These are phyloP conservation scores for Microctonus hyperodae DNA, from an alignment of 2,888 invertebrate species.

Conservation along the genomic window DNA sequence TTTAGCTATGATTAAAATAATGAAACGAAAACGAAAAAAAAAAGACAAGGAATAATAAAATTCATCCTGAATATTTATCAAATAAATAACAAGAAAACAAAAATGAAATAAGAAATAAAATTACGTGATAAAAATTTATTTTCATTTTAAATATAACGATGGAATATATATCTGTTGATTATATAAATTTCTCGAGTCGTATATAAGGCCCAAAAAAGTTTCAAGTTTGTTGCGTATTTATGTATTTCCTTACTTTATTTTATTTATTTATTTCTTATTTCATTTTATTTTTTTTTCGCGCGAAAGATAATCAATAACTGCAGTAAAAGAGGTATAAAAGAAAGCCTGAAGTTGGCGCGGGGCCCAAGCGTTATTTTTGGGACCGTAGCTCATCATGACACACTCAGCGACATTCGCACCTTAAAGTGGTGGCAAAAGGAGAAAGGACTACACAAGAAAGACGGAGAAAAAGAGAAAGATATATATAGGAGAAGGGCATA, in stretches of 20 bases:
- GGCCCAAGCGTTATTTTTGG: not conserved
- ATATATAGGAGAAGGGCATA: not conserved
- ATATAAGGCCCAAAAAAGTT: not conserved
- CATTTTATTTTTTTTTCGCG: not conserved
- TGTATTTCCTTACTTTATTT: not conserved
- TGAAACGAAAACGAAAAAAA: not conserved
- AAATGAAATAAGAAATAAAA: not conserved
- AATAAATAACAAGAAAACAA: no score
- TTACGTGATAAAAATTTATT: not conserved
- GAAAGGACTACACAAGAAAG: not conserved
- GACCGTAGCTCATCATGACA: constrained; percentile 9
- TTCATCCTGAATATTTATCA: not conserved
- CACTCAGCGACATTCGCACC: constrained; percentile 5
- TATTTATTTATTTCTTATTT: not conserved
- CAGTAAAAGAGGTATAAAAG: not conserved
- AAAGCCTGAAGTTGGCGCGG: not conserved
- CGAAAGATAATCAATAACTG: constrained; percentile 10
- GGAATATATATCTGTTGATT: no score
- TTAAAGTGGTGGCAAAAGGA: not conserved
- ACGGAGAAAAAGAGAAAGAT: not conserved
- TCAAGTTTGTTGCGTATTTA: not conserved
- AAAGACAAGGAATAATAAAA: no score
- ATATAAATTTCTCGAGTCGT: not conserved
- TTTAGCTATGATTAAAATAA: not conserved
- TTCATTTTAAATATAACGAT: no score